A percentile compares a stretch with the other conserved stretches of the same genome.
These are phyloP conservation scores for Seriola dumerili DNA, from an alignment of 2,113 vertebrate species.

Conservation along the genomic window DNA sequence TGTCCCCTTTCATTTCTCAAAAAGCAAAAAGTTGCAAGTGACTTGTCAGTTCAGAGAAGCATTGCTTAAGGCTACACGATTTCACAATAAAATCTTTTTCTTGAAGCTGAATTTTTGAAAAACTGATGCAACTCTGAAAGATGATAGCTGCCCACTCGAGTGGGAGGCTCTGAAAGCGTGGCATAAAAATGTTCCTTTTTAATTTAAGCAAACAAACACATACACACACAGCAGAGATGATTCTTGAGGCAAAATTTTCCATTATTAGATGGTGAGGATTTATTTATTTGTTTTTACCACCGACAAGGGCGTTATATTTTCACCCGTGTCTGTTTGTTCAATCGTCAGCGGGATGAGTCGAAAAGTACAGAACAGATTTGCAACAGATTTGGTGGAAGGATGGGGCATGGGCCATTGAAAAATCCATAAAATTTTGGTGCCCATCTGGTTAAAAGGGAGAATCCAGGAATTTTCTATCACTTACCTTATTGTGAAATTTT, in stretches of 20 bases:
- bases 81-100: background rate
- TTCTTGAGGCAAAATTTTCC: background rate
- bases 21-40: background rate
- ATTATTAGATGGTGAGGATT: slow-evolving; percentile 10
- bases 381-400: too few species aligned
- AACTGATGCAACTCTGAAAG: slow-evolving; percentile 36
- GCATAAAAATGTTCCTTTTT: slow-evolving; percentile 15
- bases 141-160: slow-evolving; percentile 8
- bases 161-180: slow-evolving; percentile 25
- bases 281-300: background rate
- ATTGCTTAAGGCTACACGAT: background rate
- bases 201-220: slow-evolving; percentile 35
- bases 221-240: slow-evolving; percentile 15
- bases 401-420: too few species aligned
- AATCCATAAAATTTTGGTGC: too few species aligned
- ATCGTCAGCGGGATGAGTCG: too few species aligned
- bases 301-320: too few species aligned
- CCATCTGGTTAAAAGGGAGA: too few species aligned
- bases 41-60: slow-evolving; percentile 7
- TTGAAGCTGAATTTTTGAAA: slow-evolving; percentile 3
- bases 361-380: too few species aligned
- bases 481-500: too few species aligned
- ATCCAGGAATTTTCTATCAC: too few species aligned
- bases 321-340: too few species aligned
- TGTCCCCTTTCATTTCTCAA: background rate